Base-by-base conservation (phyloP, 2,888 invertebrate genomes). In the Cosmia trapezina region DNA sequence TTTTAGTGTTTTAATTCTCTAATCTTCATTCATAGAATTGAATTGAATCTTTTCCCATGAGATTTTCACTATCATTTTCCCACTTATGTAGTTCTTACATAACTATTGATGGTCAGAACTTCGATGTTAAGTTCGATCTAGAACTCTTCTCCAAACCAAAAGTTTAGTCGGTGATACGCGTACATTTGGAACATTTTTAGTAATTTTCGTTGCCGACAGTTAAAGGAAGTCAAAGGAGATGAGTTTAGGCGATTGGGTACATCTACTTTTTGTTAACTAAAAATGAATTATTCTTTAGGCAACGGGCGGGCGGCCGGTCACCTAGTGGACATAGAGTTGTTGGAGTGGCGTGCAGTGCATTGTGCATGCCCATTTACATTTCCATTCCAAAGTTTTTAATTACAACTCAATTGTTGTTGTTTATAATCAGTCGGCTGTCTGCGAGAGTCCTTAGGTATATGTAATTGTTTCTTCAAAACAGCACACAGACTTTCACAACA, bases 401-500 rank as follows among this genome's bases (percentile, higher is more conserved):
- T 54, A 28, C 54, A 3, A 54, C 22, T 22, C 14, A 0, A 41
- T 8, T 8, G 41, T 41, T 41, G 41, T 41, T 41, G 41, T 41
- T 41, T 41, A 41, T 37, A 37, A 37, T 41, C 8, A 41, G 28
- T 43, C 28, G 17, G 5, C 14, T 17, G 41, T 69, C 41, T 69
- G 41, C 28, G 41, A 6, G 41, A 49, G n/a, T 43, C 41, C 59
- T 53, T 47, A n/a, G n/a, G n/a, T n/a, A 41, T 47, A 49, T 12
- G 37, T 45, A 47, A 59, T 53, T 33, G 22, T 47, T 69, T 49
- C n/a, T 47, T 22, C 14, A 63, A 62, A 57, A 63, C 61, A 60
- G 11, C 22, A n/a, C 22, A 19, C 65, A 62, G 33, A 54, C 75
- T 69, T 76, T 69, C 76, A 69, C 63, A 75, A 69, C 63, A 75